Evolutionary conservation across 2,888 invertebrate species (phyloP).

Genomic region (Subacronicta megacephala): DNA sequence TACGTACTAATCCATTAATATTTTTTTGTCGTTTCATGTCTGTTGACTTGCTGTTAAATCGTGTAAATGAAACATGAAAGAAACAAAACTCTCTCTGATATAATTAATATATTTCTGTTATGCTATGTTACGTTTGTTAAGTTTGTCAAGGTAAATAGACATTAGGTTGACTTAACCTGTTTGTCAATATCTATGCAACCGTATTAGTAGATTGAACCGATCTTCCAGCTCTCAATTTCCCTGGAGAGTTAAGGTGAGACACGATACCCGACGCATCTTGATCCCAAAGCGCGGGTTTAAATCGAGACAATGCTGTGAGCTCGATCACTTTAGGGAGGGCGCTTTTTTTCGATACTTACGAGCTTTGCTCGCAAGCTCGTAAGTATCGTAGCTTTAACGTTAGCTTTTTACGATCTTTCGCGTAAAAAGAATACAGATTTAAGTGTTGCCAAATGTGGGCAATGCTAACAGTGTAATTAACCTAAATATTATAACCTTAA

Average conservation of each 20-base stretch:
- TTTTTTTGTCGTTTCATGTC: slow-evolving; percentile 28
- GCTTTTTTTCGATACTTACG: too few species aligned
- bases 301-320: slow-evolving; percentile 66
- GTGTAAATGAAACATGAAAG: slow-evolving; percentile 15
- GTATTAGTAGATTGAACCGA: slow-evolving; percentile 68
- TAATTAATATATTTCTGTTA: slow-evolving; percentile 18
- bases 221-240: slow-evolving; percentile 68
- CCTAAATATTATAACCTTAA: background rate
- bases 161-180: slow-evolving; percentile 22
- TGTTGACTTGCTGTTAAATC: slow-evolving; percentile 31
- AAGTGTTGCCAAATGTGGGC: slow-evolving; percentile 23
- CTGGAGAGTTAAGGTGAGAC: slow-evolving; percentile 63
- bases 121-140: slow-evolving; percentile 6
- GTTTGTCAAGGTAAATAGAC: slow-evolving; percentile 10
- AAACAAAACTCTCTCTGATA: slow-evolving; percentile 21
- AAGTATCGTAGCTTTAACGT: slow-evolving; percentile 48
- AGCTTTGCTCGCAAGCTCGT: too few species aligned
- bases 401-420: slow-evolving; percentile 50
- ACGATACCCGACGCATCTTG: slow-evolving; percentile 60
- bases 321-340: slow-evolving; percentile 54
- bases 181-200: slow-evolving; percentile 25
- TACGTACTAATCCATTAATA: slow-evolving; percentile 24
- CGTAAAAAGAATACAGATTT: slow-evolving; percentile 36
- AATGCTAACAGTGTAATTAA: background rate
- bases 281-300: slow-evolving; percentile 60